Percentiles rank a stretch among this genome's conserved stretches.
Evolutionary conservation across 2,888 invertebrate species (phyloP).

Genomic region (Camptogramma bilineatum): DNA sequence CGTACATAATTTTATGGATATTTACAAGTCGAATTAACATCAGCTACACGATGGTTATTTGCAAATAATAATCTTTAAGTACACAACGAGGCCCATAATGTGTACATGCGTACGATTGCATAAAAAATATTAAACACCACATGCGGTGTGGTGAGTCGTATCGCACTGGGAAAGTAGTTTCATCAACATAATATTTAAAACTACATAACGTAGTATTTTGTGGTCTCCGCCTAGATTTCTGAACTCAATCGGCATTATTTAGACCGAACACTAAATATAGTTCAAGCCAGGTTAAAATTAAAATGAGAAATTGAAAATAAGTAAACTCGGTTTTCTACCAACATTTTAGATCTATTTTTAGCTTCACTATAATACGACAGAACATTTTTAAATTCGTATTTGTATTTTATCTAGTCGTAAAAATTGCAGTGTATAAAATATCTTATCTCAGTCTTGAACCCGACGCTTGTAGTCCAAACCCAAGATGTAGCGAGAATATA

Average conservation of each 20-base stretch:
- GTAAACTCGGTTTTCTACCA: too few relatives aligned
- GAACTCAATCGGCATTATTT: too few relatives aligned
- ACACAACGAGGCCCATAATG: slow-evolving; percentile 43
- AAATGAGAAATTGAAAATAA: too few relatives aligned
- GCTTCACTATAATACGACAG: background rate
- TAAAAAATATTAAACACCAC: slow-evolving; percentile 48
- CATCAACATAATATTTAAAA: background rate
- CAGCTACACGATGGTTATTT: slow-evolving; percentile 26
- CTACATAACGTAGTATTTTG: slow-evolving; percentile 5
- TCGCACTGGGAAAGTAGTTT: background rate
- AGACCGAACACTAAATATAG: too few relatives aligned
- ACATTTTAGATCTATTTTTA: too few relatives aligned
- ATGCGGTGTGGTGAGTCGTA: slow-evolving; percentile 10
- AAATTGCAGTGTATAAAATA: background rate
- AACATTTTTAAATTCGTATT: background rate
- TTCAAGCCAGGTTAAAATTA: too few relatives aligned
- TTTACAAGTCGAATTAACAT: slow-evolving; percentile 33
- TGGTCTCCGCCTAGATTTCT: background rate
- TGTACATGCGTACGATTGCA: slow-evolving; percentile 53
- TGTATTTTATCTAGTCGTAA: background rate
- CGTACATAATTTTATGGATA: slow-evolving; percentile 9
- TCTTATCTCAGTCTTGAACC: background rate
- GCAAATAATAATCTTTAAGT: slow-evolving; percentile 40
- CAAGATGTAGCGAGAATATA: slow-evolving; percentile 42
- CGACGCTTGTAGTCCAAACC: slow-evolving; percentile 10